Evolutionary conservation across 2,113 vertebrate genomes (phyloP).

Genomic region (Pseudopodoces humilis): DNA sequence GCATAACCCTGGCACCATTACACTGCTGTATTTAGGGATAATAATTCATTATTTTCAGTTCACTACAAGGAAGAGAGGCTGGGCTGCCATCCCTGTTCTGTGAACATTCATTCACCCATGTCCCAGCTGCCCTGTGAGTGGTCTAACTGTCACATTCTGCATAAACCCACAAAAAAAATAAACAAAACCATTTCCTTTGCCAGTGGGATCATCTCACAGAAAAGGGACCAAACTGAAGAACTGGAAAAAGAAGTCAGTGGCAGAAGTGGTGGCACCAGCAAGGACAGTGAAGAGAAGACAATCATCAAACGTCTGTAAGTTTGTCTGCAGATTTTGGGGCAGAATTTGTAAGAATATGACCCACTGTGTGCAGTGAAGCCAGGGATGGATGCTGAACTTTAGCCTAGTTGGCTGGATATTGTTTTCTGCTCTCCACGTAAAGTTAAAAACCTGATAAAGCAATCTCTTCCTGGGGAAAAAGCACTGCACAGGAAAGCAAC

Average conservation of each 20-base stretch:
- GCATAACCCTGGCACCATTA: background rate
- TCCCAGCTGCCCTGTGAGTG: background rate
- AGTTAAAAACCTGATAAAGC: background rate
- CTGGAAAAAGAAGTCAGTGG: slow-evolving; percentile 57
- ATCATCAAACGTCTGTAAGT: slow-evolving; percentile 89
- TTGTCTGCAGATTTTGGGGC: background rate
- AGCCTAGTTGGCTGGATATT: background rate
- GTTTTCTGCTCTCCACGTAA: background rate
- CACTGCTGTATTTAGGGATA: background rate
- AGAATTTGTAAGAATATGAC: background rate
- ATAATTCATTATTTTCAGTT: background rate
- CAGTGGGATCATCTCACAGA: slow-evolving; percentile 83
- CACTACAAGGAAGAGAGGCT: background rate
- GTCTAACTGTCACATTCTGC: background rate
- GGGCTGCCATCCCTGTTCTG: background rate
- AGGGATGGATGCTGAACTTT: background rate
- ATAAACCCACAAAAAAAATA: background rate
- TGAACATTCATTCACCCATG: background rate
- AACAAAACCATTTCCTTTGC: background rate
- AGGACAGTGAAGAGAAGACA: slow-evolving; percentile 78
- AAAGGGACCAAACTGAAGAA: slow-evolving; percentile 69
- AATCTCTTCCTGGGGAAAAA: slow-evolving; percentile 16
- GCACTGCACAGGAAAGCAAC: background rate
- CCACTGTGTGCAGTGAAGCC: background rate
- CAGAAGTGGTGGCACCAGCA: slow-evolving; percentile 1